These are phyloP conservation scores for Calonectris borealis DNA, from an alignment of 2,113 vertebrate species.

Conservation along the genomic window DNA sequence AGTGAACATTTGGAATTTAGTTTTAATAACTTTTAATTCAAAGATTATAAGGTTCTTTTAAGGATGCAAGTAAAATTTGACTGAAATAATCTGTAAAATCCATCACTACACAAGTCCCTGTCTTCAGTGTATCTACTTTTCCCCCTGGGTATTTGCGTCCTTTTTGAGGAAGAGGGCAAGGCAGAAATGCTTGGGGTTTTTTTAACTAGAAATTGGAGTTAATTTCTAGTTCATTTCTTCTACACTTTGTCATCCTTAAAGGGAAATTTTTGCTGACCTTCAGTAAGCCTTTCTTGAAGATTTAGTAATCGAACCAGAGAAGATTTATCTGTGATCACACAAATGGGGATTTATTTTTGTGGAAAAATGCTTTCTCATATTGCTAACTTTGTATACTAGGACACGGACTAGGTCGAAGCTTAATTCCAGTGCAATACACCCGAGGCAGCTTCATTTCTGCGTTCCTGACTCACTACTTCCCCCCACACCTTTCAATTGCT, in stretches of 20 bases:
- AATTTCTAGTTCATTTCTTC: background rate
- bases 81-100: background rate
- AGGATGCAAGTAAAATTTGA: background rate
- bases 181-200: background rate
- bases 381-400: background rate
- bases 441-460: background rate
- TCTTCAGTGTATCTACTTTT: background rate
- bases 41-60: background rate
- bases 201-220: background rate
- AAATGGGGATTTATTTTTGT: background rate
- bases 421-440: background rate
- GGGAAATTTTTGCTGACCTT: background rate
- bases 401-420: background rate
- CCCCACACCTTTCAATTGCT: background rate
- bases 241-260: background rate
- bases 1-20: background rate
- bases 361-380: background rate
- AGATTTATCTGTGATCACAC: background rate
- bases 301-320: background rate
- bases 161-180: background rate
- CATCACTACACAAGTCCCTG: background rate
- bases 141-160: no score
- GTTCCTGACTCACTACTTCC: background rate
- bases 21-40: background rate
- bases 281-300: background rate